A percentile compares a stretch with the other conserved stretches of the same genome.
Evolutionary conservation across 2,797 vertebrate species (phyloP).

Genomic region (Rhabdomys pumilio): DNA sequence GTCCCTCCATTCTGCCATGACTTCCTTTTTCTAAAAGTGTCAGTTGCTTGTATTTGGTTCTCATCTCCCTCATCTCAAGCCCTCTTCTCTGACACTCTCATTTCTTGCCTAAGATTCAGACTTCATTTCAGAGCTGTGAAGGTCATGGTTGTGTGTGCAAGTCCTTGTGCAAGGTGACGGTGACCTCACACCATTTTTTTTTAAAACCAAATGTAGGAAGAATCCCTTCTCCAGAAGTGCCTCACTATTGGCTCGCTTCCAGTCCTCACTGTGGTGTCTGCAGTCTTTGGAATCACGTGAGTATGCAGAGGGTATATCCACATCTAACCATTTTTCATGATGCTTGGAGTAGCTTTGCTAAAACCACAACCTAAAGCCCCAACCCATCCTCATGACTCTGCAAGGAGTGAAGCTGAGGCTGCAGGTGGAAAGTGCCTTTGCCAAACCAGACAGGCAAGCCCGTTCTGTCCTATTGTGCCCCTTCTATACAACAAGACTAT

Average conservation of each 20-base stretch:
- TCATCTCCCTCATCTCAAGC: neutral
- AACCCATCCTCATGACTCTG: neutral
- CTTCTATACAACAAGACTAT: neutral
- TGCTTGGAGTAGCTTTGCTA: slow-evolving; percentile 14
- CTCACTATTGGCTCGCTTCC: slow-evolving; percentile 14
- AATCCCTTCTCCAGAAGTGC: neutral
- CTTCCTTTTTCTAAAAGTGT: neutral
- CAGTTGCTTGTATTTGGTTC: neutral
- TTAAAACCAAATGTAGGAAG: neutral
- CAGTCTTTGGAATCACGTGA: slow-evolving; percentile 3
- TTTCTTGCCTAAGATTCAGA: neutral
- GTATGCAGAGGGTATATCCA: neutral
- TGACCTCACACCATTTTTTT: neutral
- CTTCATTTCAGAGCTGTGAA: neutral
- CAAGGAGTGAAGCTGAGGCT: slow-evolving; percentile 1
- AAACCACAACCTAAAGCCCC: neutral
- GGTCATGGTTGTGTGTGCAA: neutral
- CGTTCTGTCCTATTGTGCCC: neutral
- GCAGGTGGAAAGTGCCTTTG: neutral
- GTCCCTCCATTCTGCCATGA: neutral
- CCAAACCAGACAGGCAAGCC: neutral
- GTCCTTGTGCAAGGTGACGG: neutral
- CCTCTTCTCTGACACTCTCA: neutral
- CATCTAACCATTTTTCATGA: neutral
- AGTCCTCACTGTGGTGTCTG: neutral